Conservation (phyloP, 2,888 invertebrate genomes). For the Drosophila lacicola region DNA sequence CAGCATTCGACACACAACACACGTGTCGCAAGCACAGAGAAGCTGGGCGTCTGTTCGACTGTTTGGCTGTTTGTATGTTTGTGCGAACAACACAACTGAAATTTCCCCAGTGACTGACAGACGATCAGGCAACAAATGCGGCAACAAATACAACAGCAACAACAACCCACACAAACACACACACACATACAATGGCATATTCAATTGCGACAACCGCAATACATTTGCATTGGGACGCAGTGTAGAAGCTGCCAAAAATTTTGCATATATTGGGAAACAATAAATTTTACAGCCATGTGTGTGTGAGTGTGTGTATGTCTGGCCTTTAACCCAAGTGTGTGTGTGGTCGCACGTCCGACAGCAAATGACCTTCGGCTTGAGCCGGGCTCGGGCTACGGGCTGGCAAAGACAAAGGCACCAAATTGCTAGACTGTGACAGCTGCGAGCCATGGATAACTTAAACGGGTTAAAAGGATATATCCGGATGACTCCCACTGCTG, state of each 20-base stretch:
- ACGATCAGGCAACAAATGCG: constrained; percentile 65
- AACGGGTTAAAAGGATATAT: constrained; percentile 77
- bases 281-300: constrained; percentile 68
- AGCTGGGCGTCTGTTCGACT: constrained; percentile 25
- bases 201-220: constrained; percentile 74
- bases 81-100: constrained; percentile 56
- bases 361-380: constrained; percentile 69
- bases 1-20: constrained; percentile 57
- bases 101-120: constrained; percentile 79
- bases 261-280: constrained; percentile 80
- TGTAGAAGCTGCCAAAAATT: constrained; percentile 56
- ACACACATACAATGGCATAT: constrained; percentile 37
- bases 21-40: constrained; percentile 46
- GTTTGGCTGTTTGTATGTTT: constrained; percentile 24
- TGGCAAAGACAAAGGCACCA: constrained; percentile 69
- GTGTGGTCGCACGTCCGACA: constrained; percentile 50
- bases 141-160: constrained; percentile 31
- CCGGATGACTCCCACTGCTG: constrained; percentile 27
- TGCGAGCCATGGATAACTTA: constrained; percentile 79
- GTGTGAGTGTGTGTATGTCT: constrained; percentile 22
- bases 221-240: constrained; percentile 44
- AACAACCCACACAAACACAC: constrained; percentile 1
- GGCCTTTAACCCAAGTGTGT: neutral
- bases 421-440: constrained; percentile 81
- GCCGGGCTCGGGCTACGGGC: constrained; percentile 15